Evolutionary conservation across 2,797 vertebrate genomes (phyloP).

Genomic region (Phataginus tetradactyla): DNA sequence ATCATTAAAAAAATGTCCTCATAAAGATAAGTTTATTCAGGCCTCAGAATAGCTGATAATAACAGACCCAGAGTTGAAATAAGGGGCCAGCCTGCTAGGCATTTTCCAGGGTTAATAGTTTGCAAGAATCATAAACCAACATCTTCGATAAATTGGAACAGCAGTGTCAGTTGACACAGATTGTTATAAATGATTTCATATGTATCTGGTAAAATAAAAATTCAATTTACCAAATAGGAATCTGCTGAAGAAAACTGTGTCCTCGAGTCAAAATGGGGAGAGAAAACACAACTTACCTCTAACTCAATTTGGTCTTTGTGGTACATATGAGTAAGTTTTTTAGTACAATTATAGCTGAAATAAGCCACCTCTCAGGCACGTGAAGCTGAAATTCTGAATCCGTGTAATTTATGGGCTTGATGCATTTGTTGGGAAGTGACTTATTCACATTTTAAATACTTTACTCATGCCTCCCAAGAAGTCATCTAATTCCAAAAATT

Average conservation of each 20-base stretch:
- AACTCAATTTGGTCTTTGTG: neutral
- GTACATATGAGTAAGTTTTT: neutral
- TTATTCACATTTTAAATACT: conserved; percentile 27
- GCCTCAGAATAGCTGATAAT: neutral
- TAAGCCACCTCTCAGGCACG: neutral
- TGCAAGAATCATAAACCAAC: neutral
- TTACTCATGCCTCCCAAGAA: conserved; percentile 2
- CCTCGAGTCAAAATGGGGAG: neutral
- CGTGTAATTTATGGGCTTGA: neutral
- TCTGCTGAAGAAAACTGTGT: neutral
- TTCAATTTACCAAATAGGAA: neutral
- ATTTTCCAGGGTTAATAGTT: conserved; percentile 11
- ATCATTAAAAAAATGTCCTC: neutral
- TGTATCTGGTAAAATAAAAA: conserved; percentile 16
- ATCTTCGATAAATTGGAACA: neutral
- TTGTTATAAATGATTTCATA: conserved; percentile 5
- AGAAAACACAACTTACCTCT: neutral
- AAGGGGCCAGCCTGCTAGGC: neutral
- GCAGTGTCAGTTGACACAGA: neutral
- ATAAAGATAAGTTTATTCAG: neutral
- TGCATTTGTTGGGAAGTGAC: neutral
- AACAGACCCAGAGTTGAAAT: neutral
- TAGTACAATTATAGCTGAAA: neutral
- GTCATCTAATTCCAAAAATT: neutral
- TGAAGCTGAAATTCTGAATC: conserved; percentile 38